phyloP scores from a whole-genome alignment of 2,797 vertebrate species.

The Amblyopsis hoosieri region DNA sequence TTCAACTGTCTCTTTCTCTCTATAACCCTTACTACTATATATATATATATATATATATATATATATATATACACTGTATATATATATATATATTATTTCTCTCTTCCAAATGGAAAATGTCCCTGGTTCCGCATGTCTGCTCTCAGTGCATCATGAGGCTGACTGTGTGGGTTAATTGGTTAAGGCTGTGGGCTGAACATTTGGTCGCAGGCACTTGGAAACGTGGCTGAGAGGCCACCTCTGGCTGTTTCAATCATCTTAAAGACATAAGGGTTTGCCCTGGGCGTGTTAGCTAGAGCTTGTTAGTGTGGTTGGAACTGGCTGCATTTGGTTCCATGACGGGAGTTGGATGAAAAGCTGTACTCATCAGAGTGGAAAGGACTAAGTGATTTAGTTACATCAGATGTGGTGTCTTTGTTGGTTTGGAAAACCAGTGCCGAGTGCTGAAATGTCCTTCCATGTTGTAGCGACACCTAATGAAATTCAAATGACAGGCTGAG shows the following conservation, averaged over 20 bases:
- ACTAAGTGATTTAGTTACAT: conserved; percentile 13
- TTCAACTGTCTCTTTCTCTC: conserved; percentile 33
- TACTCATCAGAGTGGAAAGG: conserved; percentile 22
- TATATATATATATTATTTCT: conserved; percentile 36
- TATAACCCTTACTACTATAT: conserved; percentile 50
- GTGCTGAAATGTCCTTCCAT: conserved; percentile 8
- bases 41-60: conserved; percentile 32
- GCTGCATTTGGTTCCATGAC: conserved; percentile 37
- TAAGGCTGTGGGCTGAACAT: conserved; percentile 53
- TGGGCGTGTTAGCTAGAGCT: conserved; percentile 54
- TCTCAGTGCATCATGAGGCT: conserved; percentile 54
- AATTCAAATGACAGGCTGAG: conserved; percentile 10
- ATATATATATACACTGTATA: conserved; percentile 48
- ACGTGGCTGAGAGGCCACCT: conserved; percentile 55
- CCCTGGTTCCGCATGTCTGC: conserved; percentile 66
- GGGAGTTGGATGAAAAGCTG: conserved; percentile 48
- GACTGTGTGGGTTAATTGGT: conserved; percentile 68
- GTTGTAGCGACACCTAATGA: conserved; percentile 11
- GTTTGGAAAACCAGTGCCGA: conserved; percentile 25
- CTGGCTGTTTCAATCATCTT: conserved; percentile 53
- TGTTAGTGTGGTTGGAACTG: conserved; percentile 59
- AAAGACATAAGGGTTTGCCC: conserved; percentile 43
- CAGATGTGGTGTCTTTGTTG: conserved; percentile 26
- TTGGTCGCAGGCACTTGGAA: conserved; percentile 64
- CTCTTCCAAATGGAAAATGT: conserved; percentile 70